Base-by-base conservation (phyloP, 2,113 vertebrate genomes). In the Erinaceus europaeus region DNA sequence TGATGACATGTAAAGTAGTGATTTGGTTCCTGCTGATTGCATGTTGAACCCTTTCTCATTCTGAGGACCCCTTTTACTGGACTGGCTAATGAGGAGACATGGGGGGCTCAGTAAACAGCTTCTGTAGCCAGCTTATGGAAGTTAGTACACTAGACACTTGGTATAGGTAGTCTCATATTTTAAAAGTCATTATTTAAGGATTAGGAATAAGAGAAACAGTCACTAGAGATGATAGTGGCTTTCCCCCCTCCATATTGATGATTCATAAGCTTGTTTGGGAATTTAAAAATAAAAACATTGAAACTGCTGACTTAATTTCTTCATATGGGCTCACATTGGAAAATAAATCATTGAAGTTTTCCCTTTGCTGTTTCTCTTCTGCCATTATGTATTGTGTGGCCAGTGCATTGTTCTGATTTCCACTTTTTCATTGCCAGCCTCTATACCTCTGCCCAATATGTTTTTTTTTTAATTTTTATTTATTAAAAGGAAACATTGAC, bases 171-270 rank as follows among this genome's bases (percentile, higher is more conserved):
- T 53, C 18, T 84, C 48, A 40, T 84, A 50, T 78, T 90, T 88
- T 64, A 91, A 86, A 91, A 91, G 55, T 87, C 77, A 84, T 90
- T 89, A 87, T 71, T 89, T 81, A 82, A 80, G 89, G 69, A 89
- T 94, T 84, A 84, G 64, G 59, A 87, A 77, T 59, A 59, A 74
- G 65, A 61, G 78, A 25, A 78, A 34, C 2, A 9, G 65, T 72
- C 32, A 59, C 17, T 61, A 46, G 48, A 20, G 64, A 74, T 89
- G 89, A 36, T 13, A 76, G 61, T 81, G 78, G 74, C 25, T 83
- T 50, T 94, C 82, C 68, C 48, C n/a, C 84, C 59, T 62, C 13
- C 38, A 38, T 65, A 76, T 91, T 62, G 65, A 62, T 64, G 84
- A 90, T 90, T 93, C 87, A 78, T 67, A 75, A 81, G 42, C 65